Conservation (phyloP, 2,797 vertebrate species). For the Babyrousa celebensis region DNA sequence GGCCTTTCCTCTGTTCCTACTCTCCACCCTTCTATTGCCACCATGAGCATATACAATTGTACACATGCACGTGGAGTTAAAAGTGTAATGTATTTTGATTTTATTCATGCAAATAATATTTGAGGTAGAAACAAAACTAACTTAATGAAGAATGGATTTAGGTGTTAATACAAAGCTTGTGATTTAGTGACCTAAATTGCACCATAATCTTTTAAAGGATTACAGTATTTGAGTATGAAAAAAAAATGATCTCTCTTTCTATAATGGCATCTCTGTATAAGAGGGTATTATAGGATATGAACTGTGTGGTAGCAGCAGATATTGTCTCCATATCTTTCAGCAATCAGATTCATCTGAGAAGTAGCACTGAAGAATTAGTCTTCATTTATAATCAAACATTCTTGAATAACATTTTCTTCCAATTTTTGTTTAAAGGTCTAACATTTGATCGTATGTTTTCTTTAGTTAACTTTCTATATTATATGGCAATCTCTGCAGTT, state of each 20-base stretch:
- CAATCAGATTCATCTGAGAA: slow-evolving; percentile 72
- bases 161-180: slow-evolving; percentile 68
- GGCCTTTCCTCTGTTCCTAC: not conserved
- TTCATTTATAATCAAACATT: slow-evolving; percentile 85
- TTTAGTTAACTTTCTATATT: slow-evolving; percentile 89
- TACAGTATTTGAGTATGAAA: slow-evolving; percentile 59
- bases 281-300: slow-evolving; percentile 68
- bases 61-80: slow-evolving; percentile 9
- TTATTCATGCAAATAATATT: slow-evolving; percentile 58
- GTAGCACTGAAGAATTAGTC: slow-evolving; percentile 70
- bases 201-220: slow-evolving; percentile 73
- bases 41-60: not conserved
- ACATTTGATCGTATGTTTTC: slow-evolving; percentile 88
- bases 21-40: not conserved
- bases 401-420: slow-evolving; percentile 82
- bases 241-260: slow-evolving; percentile 58
- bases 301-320: slow-evolving; percentile 59
- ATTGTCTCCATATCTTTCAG: slow-evolving; percentile 73
- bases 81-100: slow-evolving; percentile 32
- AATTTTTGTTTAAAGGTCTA: slow-evolving; percentile 85
- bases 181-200: slow-evolving; percentile 80
- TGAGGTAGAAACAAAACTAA: slow-evolving; percentile 53
- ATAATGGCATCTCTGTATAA: slow-evolving; percentile 71
- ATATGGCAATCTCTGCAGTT: slow-evolving; percentile 88
- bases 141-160: slow-evolving; percentile 71